Evolutionary conservation across 2,797 vertebrate species (phyloP), one percentile per base, ranked within the genome.

Genomic region (Vipera ursinii): DNA sequence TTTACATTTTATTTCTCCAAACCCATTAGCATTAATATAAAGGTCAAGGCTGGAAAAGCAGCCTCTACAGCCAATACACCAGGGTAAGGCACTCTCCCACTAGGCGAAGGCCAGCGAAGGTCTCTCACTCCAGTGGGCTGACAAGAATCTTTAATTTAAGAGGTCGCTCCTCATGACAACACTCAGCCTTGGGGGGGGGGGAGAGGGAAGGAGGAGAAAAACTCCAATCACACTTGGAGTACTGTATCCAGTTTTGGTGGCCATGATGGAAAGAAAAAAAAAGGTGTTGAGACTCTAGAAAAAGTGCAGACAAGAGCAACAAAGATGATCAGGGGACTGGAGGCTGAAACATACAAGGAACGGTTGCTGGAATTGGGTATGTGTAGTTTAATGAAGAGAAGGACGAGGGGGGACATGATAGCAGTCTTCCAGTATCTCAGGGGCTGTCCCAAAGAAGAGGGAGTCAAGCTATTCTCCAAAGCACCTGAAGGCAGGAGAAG

Each of bases 1-100:
- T 97, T 97, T 97, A 96, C 96, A 96, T 97, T 97, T 97, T 96
- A 96, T 97, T 97, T 97, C 97, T 97, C 95, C 95, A 97, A 97
- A 96, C 95, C 96, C 96, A 95, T 97, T 96, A 97, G 94, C 95
- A 95, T 97, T 96, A 96, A 96, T 96, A 97, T 96, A 96, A 97
- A 97, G 96, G 96, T 96, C 96, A 96, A 89, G 89, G 60, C 94
- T 96, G 93, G 95, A 95, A 53, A 97, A 97, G 93, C 91, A 96
- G 93, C 90, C 91, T 97, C 95, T 94, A 94, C 95, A 97, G 96
- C 96, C 95, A 95, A 93, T 93, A 94, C 96, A 95, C 95, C 96
- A 96, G 93, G 94, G 94, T 94, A 95, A 93, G 95, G 91, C 96
- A 94, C 96, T 96, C 93, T 95, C 93, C 93, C 95, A 95, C 90